Conservation (phyloP, 37 sponge, comb jelly and placozoan genomes). For the Crambe crambe region DNA sequence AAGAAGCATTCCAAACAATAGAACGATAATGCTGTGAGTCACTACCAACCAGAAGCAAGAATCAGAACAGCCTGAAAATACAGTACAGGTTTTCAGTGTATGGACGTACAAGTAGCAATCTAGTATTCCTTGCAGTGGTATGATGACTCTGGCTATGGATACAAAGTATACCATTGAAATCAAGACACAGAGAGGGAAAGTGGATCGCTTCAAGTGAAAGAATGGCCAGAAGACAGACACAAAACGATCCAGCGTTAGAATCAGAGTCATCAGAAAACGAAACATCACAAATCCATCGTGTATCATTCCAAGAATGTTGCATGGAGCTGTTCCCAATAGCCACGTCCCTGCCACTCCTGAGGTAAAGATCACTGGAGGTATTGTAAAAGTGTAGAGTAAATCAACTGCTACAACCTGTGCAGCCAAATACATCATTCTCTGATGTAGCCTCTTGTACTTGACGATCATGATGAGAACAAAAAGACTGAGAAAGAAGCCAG, state of each 20-base stretch:
- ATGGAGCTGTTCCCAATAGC: not conserved
- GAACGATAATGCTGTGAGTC: not conserved
- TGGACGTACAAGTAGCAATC: not conserved
- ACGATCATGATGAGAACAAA: not conserved
- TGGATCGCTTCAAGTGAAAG: not conserved
- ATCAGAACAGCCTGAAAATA: slow-evolving; percentile 2
- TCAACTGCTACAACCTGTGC: slow-evolving; percentile 1
- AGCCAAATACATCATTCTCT: slow-evolving; percentile 5
- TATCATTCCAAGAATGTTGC: not conserved
- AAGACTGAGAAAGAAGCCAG: not conserved
- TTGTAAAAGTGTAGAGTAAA: not conserved
- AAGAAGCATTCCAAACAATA: not conserved
- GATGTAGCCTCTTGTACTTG: not conserved
- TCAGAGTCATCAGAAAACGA: not conserved
- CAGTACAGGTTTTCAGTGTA: slow-evolving; percentile 2
- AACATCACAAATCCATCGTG: not conserved
- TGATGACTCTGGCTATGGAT: not conserved
- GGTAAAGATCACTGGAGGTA: not conserved
- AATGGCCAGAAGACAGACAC: slow-evolving; percentile 12
- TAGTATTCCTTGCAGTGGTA: not conserved
- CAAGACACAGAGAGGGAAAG: not conserved
- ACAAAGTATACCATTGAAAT: not conserved
- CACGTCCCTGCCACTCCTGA: not conserved
- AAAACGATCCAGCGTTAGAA: slow-evolving; percentile 7
- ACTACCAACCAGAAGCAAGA: not conserved